phyloP scores from a whole-genome alignment of 2,888 invertebrate species.

The Masnerella sp. region DNA sequence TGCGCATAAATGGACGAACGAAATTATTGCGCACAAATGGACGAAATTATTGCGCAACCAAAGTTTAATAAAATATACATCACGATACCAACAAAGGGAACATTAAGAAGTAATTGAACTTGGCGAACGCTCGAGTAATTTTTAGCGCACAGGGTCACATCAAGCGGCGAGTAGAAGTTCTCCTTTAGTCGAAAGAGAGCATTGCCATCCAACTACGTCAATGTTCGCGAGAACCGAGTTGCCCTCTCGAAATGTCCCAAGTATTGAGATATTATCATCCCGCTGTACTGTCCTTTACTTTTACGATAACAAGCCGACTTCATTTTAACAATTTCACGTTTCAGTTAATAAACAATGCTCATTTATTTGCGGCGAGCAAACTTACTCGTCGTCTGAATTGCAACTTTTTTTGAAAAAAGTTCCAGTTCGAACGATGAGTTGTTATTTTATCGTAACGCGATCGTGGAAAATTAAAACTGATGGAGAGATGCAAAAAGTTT shows the following conservation, averaged over 20 bases:
- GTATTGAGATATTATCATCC: slow-evolving; percentile 43
- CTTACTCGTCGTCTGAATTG: too few relatives aligned
- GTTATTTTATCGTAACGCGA: too few relatives aligned
- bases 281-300: slow-evolving; percentile 15
- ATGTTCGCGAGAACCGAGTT: slow-evolving; percentile 21
- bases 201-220: slow-evolving; percentile 41
- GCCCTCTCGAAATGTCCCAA: slow-evolving; percentile 25
- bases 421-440: too few relatives aligned
- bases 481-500: too few relatives aligned
- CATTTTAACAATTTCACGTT: slow-evolving; percentile 18
- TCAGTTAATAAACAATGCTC: slow-evolving; percentile 26
- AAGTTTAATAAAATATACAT: slow-evolving; percentile 48
- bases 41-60: slow-evolving; percentile 26
- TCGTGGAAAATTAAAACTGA: too few relatives aligned
- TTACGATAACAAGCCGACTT: slow-evolving; percentile 34
- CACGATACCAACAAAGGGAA: slow-evolving; percentile 35
- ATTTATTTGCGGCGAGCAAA: not conserved
- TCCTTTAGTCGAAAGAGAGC: slow-evolving; percentile 31
- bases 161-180: slow-evolving; percentile 34
- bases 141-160: slow-evolving; percentile 33
- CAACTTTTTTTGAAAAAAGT: too few relatives aligned
- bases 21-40: not conserved
- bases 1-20: not conserved
- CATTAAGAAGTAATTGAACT: slow-evolving; percentile 51
- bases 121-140: slow-evolving; percentile 43